These are phyloP conservation scores for Indicator maculatus DNA, from an alignment of 2,113 vertebrate species.

Conservation along the genomic window DNA sequence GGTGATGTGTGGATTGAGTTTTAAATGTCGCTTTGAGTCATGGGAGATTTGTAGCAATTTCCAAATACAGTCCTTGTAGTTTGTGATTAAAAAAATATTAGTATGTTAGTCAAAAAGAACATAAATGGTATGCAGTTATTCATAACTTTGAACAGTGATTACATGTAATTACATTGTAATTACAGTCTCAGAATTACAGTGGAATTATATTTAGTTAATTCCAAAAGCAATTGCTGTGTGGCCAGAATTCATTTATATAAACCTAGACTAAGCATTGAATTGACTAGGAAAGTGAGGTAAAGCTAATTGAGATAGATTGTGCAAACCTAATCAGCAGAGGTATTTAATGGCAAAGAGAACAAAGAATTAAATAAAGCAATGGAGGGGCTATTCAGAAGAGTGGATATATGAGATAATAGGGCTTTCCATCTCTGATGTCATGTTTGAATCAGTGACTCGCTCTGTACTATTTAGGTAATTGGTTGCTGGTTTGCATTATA, in stretches of 20 bases:
- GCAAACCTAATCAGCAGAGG: slow-evolving; percentile 57
- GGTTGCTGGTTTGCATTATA: background rate
- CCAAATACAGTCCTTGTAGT: background rate
- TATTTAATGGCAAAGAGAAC: slow-evolving; percentile 63
- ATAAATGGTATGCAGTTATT: slow-evolving; percentile 21
- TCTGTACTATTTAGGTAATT: background rate
- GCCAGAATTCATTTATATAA: slow-evolving; percentile 63
- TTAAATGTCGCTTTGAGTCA: background rate
- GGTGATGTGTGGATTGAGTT: background rate
- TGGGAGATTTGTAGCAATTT: background rate
- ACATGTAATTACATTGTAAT: slow-evolving; percentile 61
- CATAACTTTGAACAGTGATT: slow-evolving; percentile 45
- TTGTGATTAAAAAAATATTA: background rate
- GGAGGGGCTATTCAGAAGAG: slow-evolving; percentile 42
- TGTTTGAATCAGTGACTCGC: background rate
- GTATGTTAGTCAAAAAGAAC: slow-evolving; percentile 22
- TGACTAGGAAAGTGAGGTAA: slow-evolving; percentile 63
- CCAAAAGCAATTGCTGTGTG: slow-evolving; percentile 43
- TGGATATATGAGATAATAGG: slow-evolving; percentile 48
- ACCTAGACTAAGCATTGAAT: slow-evolving; percentile 53
- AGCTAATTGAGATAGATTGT: slow-evolving; percentile 68
- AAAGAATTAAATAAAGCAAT: slow-evolving; percentile 65
- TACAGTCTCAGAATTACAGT: slow-evolving; percentile 45
- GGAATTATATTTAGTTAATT: slow-evolving; percentile 63
- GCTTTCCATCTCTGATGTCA: slow-evolving; percentile 42